Base-by-base conservation (phyloP, 1,140 invertebrate genomes). In the Episyrphus balteatus region DNA sequence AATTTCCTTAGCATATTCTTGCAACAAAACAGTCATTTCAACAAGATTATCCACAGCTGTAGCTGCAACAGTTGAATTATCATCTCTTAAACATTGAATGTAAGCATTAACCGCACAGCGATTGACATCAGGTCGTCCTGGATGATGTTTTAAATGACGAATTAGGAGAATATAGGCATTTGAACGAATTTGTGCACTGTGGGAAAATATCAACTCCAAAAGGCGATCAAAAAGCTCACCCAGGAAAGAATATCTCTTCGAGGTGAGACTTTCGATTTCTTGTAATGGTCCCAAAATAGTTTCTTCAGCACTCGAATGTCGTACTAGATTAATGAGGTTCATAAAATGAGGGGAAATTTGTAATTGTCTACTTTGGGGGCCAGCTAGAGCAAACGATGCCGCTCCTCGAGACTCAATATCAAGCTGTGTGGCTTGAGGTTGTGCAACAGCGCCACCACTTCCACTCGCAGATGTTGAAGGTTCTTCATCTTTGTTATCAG, bases 31-130 rank as follows among this genome's bases (percentile, higher is more conserved):
- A 43, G 84, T 73, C 44, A 92, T 80, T 55, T 94, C 90, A 0
- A 88, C 82, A 32, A 95, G 70, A 65, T 82, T 81, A 47, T 91
- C 88, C 12, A 95, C 70, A 37, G 86, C 83, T 8, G 82, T 82
- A 48, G 78, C 77, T 2, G 88, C 76, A 32, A 94, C 75, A 53
- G 90, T 86, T 0, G 84, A 80, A 55, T 86, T 82, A 15, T 78
- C 72, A 52, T 81, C 83, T 41, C 89, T 80, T 36, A 95, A 70
- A 61, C 87, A 90, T 52, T 84, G 78, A 32, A 94, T 75, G 56
- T 86, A 84, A 0, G 81, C 78, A 34, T 84, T 77, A 1, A 94
- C 68, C 47, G 84, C 82, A 32, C 75, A 72, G 7, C 57, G 51
- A 31, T 67, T 65, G 8, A 66, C 48, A 52, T 70, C 56, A 52